phyloP scores from a whole-genome alignment of 2,797 vertebrate genomes.

The Glyptemys insculpta region DNA sequence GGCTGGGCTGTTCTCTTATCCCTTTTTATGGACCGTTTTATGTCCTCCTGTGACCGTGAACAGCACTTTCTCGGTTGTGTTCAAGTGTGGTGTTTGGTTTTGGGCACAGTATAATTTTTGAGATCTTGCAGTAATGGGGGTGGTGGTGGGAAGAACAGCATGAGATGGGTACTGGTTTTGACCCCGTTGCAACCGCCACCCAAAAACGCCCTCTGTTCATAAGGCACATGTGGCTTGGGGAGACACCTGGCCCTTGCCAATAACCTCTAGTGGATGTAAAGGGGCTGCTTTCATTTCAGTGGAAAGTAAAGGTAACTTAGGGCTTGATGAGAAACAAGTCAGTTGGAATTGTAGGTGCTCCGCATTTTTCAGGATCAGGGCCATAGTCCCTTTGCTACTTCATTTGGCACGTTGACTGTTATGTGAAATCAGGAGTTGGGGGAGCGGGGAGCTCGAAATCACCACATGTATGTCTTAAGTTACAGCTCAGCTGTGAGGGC shows the following conservation, averaged over 20 bases:
- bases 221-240: neutral
- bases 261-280: neutral
- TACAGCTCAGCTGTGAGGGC: neutral
- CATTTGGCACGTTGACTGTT: neutral
- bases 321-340: neutral
- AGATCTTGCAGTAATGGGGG: conserved; percentile 60
- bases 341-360: neutral
- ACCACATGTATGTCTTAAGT: neutral
- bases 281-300: neutral
- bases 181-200: neutral
- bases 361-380: neutral
- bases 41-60: conserved; percentile 41
- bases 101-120: conserved; percentile 68
- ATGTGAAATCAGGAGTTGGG: neutral
- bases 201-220: neutral
- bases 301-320: neutral
- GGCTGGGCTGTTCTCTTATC: neutral
- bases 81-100: conserved; percentile 68
- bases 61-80: conserved; percentile 59
- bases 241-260: conserved; percentile 6
- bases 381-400: neutral
- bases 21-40: conserved; percentile 41
- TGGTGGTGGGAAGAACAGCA: conserved; percentile 41
- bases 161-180: conserved; percentile 41
- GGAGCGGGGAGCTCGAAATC: neutral